Evolutionary conservation across 37 sponge, comb jelly and placozoan genomes (phyloP).

Genomic region (Axinella damicornis): DNA sequence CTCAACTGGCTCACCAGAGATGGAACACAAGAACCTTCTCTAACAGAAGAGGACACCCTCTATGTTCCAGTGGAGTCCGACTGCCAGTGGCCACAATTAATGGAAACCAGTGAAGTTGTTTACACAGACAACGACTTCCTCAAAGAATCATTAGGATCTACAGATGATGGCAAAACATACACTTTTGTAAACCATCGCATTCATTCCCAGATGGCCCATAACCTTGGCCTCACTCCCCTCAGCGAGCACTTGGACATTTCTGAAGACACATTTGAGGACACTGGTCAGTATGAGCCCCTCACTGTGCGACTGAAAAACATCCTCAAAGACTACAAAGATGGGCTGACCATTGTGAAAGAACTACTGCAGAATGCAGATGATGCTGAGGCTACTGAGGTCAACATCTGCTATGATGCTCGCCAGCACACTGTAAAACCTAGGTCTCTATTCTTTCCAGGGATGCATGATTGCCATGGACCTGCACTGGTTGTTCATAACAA

Average conservation of each 20-base stretch:
- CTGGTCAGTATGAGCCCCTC: slow-evolving; percentile 67
- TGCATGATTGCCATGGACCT: slow-evolving; percentile 60
- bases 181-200: slow-evolving; percentile 29
- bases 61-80: slow-evolving; percentile 45
- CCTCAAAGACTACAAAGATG: slow-evolving; percentile 73
- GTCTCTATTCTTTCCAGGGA: slow-evolving; percentile 57
- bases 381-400: slow-evolving; percentile 74
- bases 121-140: slow-evolving; percentile 50
- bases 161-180: slow-evolving; percentile 1
- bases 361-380: slow-evolving; percentile 81
- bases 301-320: slow-evolving; percentile 60
- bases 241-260: slow-evolving; percentile 46
- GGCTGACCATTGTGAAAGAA: slow-evolving; percentile 67
- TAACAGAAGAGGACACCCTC: background rate
- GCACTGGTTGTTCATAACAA: slow-evolving; percentile 61
- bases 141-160: background rate
- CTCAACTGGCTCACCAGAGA: slow-evolving; percentile 52
- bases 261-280: slow-evolving; percentile 62
- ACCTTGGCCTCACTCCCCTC: slow-evolving; percentile 40
- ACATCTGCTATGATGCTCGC: slow-evolving; percentile 60
- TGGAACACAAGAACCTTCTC: background rate
- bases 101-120: slow-evolving; percentile 11
- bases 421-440: background rate
- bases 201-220: slow-evolving; percentile 11
- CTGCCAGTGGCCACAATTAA: slow-evolving; percentile 14